Evolutionary conservation across 2,888 invertebrate species (phyloP), one percentile per base, ranked within the genome.

Genomic region (Schrankia costaestrigalis): DNA sequence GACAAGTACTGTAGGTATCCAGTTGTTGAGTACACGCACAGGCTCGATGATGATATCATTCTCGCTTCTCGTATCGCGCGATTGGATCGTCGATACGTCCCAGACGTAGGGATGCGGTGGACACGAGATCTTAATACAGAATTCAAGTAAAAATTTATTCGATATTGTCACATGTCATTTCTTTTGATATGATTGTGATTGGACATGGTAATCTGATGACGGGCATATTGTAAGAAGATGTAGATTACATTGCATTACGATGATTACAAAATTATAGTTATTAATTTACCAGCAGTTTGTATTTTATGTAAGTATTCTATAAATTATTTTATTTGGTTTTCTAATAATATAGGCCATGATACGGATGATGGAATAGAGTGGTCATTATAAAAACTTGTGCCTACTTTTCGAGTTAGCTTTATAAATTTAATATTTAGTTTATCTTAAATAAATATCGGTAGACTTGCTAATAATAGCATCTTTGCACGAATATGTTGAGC

Each of bases 161-260:
- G 58, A 76, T 67, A 67, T n/a, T 72, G 79, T 74, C 79, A 74
- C 63, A 49, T 58, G 77, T 78, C 78, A 71, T 65, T 67, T 58
- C 55, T 38, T 18, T 56, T 64, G 78, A 78, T 78, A 70, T 67
- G 41, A 63, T 54, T 56, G 38, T 38, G 64, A 63, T 64, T 54
- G 54, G 39, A 54, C 46, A 50, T 41, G 4, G 3, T 17, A 15
- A 15, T 26, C 15, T 17, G 17, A n/a, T n/a, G n/a, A n/a, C n/a
- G n/a, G n/a, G n/a, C n/a, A n/a, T n/a, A n/a, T n/a, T n/a, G n/a
- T n/a, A n/a, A n/a, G n/a, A n/a, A n/a, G n/a, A n/a, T n/a, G n/a
- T n/a, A n/a, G n/a, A n/a, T n/a, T n/a, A n/a, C n/a, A n/a, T n/a
- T n/a, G n/a, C n/a, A n/a, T n/a, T n/a, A n/a, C n/a, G n/a, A n/a